Evolutionary conservation across 2,888 invertebrate genomes (phyloP), one percentile per base, ranked within the genome.

Genomic region (Empis stercorea): DNA sequence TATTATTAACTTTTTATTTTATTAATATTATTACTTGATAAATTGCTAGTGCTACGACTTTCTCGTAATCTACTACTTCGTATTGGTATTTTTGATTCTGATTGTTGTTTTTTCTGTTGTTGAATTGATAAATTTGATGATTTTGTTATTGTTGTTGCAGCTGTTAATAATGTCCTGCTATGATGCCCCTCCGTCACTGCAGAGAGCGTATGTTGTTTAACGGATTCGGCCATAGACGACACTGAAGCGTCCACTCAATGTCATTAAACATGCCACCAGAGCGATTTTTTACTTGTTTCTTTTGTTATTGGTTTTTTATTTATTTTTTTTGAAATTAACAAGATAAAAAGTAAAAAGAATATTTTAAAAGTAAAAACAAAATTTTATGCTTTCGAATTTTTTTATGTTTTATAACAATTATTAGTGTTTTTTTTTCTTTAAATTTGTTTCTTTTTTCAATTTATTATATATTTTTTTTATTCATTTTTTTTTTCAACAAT

Each of bases 221-320:
- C 82, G 82, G 84, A 83, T 80, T 85, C 83, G 83, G 85, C 86
- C 86, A 86, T 86, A 87, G 85, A 84, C 85, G 80, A 81, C 80
- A 80, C 82, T 82, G 79, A 76, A 76, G 73, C 78, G 76, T 77
- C 79, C 75, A 76, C 76, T 62, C 61, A 57, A 63, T 63, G 61
- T 61, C 66, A 64, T 66, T 64, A 61, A 70, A 66, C 69, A 70
- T 70, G 64, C 70, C 68, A 65, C 54, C 57, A 52, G 54, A 55
- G 55, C 55, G 51, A 49, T 51, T 57, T 54, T 55, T 47, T 47
- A 44, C 51, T 45, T 51, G 20, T 40, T 40, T 51, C 20, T 40
- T 40, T 40, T 13, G 20, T 40, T 13, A 14, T 27, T 23, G 51
- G 49, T 51, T 57, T 54, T 55, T 47, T 47, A 44, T 51, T 45